Base-by-base conservation (phyloP, 2,888 invertebrate genomes). In the Ochlodes sylvanus region DNA sequence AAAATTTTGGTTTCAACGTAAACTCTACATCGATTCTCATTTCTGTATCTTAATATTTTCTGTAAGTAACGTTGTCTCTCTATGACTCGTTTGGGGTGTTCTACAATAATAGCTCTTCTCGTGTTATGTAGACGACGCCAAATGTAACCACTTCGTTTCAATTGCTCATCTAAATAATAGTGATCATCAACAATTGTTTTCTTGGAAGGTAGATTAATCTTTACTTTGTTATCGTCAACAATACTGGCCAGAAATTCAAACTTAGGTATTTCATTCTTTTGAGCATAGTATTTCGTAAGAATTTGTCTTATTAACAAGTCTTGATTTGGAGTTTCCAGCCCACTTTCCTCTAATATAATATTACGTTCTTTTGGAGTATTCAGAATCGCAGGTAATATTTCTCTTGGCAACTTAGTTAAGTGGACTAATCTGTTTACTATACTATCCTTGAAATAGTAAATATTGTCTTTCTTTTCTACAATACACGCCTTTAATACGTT, bases 31-130 rank as follows among this genome's bases (percentile, higher is more conserved):
- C 38, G 34, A 14, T 55, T 69, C 21, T 17, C 41, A 7, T 71
- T 67, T 56, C 79, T 75, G 12, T 72, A 75, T 5, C 69, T 55
- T 3, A 63, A 68, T 32, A 80, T 75, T 62, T 70, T 58, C 0
- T 73, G 54, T 2, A 81, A 68, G 63, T 76, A 81, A 21, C 71
- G 70, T 15, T 77, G 73, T 41, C 75, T 76, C 4, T 27, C 56
- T 5, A 69, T 63, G 10, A 69, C 44, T 38, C 73, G 72, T 17
- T 75, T 68, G 0, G 75, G 71, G 1, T 76, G 69, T 68, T 81
- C 81, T 7, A 77, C 57, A 0, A 80, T 12, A 0, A 79, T 71
- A 15, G 60, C 71, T 58, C 69, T 76, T n/a, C 71, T 56, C 0
- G 70, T 69, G 7, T 70, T 67, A 5, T 72, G 71, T 12, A 80